Evolutionary conservation across 2,113 vertebrate genomes (phyloP), one percentile per base, ranked within the genome.

Genomic region (Canis aureus): DNA sequence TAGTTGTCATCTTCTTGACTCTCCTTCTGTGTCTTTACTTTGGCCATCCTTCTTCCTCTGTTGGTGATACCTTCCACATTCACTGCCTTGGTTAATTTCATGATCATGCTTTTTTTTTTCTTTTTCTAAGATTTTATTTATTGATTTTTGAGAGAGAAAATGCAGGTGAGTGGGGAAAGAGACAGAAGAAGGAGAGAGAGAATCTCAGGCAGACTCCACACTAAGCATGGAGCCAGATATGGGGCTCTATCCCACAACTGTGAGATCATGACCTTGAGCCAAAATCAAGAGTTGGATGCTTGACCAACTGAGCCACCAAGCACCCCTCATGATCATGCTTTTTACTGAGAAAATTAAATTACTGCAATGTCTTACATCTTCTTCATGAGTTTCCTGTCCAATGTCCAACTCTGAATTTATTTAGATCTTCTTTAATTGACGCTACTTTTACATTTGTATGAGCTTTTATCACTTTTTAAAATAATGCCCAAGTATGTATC

Each of bases 391-490:
- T 89, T 95, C 38, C 67, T 22, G 22, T 57, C 74, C 27, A 11
- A 35, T 89, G 43, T 64, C 79, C 57, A 51, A 57, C 94, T 87
- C 78, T 69, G 43, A 51, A 66, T 92, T 84, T 94, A 43, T 95
- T 94, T 92, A 85, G 29, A 3, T 53, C 29, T 53, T 93, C 59
- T 29, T 73, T 96, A 73, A 81, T 64, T 53, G 80, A 66, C 3
- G 55, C 51, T 22, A 23, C 35, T 87, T 95, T 15, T 69, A 80
- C 20, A 92, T 93, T 76, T 85, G 2, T 67, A 3, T 89, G 59
- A 91, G 32, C 38, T 64, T 94, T 94, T 82, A 57, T 59, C 25
- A 67, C 60, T 92, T 91, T 82, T 79, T 66, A 91, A 97, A 89
- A 91, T 71, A 29, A 87, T 20, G 29, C 35, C 53, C 82, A 74